Conservation (phyloP, 2,113 vertebrate genomes). For the Monarcha castaneiventris region DNA sequence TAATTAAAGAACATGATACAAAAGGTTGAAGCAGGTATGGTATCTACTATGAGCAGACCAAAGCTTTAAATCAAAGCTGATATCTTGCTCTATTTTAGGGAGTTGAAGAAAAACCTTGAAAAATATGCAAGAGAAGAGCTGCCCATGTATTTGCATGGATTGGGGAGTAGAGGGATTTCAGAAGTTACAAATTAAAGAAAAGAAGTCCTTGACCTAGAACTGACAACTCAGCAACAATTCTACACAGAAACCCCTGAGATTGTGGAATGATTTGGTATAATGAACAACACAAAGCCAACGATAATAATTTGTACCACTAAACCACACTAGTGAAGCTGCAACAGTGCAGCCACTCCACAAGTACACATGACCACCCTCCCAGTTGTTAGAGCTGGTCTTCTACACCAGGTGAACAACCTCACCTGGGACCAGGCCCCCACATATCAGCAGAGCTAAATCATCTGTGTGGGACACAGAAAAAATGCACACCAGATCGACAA, state of each 20-base stretch:
- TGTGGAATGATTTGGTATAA: not conserved
- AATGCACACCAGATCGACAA: not conserved
- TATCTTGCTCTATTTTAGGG: not conserved
- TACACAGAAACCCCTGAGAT: not conserved
- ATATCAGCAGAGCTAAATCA: not conserved
- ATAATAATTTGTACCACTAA: not conserved
- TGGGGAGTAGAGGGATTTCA: not conserved
- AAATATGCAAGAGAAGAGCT: not conserved
- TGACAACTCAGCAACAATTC: not conserved
- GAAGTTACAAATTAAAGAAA: not conserved
- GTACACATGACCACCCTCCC: rapidly evolving
- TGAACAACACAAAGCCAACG: not conserved
- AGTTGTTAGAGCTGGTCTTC: not conserved
- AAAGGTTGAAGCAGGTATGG: not conserved
- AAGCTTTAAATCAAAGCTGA: constrained; percentile 37
- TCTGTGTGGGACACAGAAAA: not conserved
- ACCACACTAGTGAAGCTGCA: rapidly evolving
- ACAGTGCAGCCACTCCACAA: not conserved
- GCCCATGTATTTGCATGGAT: not conserved
- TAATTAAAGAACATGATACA: constrained; percentile 31
- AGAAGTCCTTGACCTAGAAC: not conserved
- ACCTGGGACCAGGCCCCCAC: not conserved
- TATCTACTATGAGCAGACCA: not conserved
- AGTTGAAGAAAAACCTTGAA: not conserved
- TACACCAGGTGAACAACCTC: not conserved